Conservation (phyloP, 2,797 vertebrate species). For the Gorsachius magnificus region DNA sequence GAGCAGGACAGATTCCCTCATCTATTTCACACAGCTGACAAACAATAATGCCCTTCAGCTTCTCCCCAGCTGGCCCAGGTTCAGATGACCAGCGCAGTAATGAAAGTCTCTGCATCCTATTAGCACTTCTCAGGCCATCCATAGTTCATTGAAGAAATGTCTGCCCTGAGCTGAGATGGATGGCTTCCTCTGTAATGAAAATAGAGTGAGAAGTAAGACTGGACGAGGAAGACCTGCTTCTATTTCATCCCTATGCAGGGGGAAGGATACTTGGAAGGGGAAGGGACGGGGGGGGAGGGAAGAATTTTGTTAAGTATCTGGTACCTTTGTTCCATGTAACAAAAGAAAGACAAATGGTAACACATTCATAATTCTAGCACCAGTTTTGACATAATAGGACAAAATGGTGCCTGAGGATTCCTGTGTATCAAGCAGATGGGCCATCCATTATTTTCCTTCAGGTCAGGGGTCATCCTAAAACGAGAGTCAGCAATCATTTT, state of each 20-base stretch:
- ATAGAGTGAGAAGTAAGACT: background rate
- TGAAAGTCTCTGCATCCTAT: slow-evolving; percentile 10
- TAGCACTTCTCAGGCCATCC: background rate
- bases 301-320: background rate
- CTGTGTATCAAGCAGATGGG: slow-evolving; percentile 41
- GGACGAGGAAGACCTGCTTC: background rate
- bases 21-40: background rate
- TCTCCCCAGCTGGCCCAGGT: slow-evolving; percentile 27
- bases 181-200: background rate
- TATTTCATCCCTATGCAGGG: background rate
- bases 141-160: slow-evolving; percentile 4
- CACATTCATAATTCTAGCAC: slow-evolving; percentile 41
- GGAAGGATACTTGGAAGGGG: background rate
- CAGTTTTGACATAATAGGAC: slow-evolving; percentile 39
- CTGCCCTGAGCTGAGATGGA: slow-evolving; percentile 23
- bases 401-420: slow-evolving; percentile 47
- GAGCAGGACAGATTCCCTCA: background rate
- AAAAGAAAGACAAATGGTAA: slow-evolving; percentile 31
- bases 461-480: slow-evolving; percentile 46
- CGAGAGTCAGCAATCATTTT: slow-evolving; percentile 44
- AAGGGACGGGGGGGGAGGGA: rapidly evolving
- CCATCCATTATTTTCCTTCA: slow-evolving; percentile 31
- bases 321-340: slow-evolving; percentile 20
- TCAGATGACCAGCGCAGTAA: slow-evolving; percentile 22
- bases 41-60: background rate